Percentiles rank a stretch among this genome's conserved stretches.
Conservation (phyloP, 2,797 vertebrate genomes). For the Pseudomugil tenellus region DNA sequence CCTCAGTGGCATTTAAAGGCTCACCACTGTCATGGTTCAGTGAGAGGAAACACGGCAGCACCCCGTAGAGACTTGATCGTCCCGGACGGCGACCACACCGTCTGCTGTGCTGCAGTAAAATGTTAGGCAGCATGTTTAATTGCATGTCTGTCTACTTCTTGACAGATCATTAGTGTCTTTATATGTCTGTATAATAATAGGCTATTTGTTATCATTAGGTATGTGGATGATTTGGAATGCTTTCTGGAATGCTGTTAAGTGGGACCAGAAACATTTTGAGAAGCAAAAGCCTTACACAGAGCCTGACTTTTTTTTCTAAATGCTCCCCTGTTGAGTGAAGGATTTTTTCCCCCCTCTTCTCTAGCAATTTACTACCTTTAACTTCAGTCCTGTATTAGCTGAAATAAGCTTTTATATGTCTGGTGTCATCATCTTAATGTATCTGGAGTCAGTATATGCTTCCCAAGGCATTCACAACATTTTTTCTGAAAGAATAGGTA, state of each 20-base stretch:
- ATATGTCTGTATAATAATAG: constrained; percentile 75
- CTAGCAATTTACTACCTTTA: constrained; percentile 5
- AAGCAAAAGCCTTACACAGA: constrained; percentile 24
- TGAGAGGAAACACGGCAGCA: constrained; percentile 59
- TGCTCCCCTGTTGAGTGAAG: constrained; percentile 17
- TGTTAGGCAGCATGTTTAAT: constrained; percentile 66
- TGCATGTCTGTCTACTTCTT: constrained; percentile 70
- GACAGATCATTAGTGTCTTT: constrained; percentile 76
- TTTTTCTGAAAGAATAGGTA: background rate
- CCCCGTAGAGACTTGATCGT: constrained; percentile 45
- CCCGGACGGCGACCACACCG: constrained; percentile 56
- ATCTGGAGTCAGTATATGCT: background rate
- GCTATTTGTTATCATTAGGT: constrained; percentile 76
- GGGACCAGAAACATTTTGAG: constrained; percentile 51
- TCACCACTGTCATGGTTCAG: constrained; percentile 57
- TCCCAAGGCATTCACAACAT: background rate
- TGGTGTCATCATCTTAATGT: background rate
- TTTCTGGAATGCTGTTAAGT: constrained; percentile 63
- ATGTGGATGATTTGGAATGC: constrained; percentile 68
- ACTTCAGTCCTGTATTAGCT: constrained; percentile 2
- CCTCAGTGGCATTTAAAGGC: constrained; percentile 50
- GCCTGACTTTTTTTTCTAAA: constrained; percentile 7
- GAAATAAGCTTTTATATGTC: background rate
- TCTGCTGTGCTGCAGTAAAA: constrained; percentile 67
- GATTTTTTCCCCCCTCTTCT: background rate